phyloP scores from a whole-genome alignment of 1,140 invertebrate species.

The Bombus ignitus region DNA sequence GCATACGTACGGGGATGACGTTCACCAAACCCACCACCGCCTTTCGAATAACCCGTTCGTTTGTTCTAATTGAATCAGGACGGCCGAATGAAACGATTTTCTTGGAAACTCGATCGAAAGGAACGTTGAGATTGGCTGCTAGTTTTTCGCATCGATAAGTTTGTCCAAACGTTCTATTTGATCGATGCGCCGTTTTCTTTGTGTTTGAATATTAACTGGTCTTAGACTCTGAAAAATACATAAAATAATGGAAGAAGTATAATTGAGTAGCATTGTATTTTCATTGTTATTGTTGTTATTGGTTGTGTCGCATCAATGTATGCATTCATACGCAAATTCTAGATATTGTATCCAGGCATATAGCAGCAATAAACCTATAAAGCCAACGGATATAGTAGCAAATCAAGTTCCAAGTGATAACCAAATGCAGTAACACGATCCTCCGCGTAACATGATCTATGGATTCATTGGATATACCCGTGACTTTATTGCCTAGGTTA shows the following conservation, averaged over 20 bases:
- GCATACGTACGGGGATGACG: constrained; percentile 53
- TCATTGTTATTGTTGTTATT: too few relatives aligned
- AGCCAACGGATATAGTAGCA: neutral
- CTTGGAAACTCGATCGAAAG: too few relatives aligned
- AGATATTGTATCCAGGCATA: neutral
- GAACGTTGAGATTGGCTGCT: neutral
- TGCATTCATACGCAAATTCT: neutral
- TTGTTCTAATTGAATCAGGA: constrained; percentile 3
- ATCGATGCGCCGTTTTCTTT: too few relatives aligned
- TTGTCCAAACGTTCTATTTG: neutral
- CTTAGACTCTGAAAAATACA: too few relatives aligned
- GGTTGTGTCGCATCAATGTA: too few relatives aligned
- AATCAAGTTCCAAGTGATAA: neutral
- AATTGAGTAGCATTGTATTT: too few relatives aligned
- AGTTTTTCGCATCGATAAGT: neutral
- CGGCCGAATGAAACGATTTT: neutral
- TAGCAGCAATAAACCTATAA: neutral
- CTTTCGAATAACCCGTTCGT: neutral
- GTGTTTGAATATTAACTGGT: neutral
- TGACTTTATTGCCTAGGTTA: neutral
- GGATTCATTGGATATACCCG: neutral
- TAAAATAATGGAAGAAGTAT: too few relatives aligned
- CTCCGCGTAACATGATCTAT: neutral
- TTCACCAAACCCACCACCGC: neutral
- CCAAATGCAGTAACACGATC: neutral